Base-by-base conservation (phyloP, 2,113 vertebrate species). In the Aythya baeri region DNA sequence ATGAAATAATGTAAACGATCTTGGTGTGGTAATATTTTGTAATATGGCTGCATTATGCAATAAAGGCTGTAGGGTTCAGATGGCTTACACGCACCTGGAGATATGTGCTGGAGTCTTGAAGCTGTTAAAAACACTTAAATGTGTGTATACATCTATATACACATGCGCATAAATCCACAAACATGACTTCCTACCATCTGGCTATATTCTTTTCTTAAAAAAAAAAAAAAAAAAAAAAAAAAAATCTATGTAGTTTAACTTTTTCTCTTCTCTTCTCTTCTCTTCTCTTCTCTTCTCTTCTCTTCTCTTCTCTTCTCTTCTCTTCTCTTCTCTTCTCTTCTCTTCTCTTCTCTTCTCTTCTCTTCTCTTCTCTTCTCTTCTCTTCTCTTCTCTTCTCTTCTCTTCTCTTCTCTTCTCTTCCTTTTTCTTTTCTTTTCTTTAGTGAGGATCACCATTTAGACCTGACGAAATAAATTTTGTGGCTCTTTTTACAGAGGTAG, bases 1-100 rank as follows among this genome's bases (percentile, higher is more conserved):
- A 96, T 97, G 96, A 97, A 97, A 97, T 96, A 93, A 91, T 92
- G 86, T 83, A 97, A 95, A 91, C 1, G 3, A 80, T 62, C 71
- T 83, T 86, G 46, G 73, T 95, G 94, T 77, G 72, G 94, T 85
- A 96, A 92, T 71, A 88, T 87, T 97, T 94, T 91, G 84, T 90
- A 96, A 97, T 52, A 94, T 1, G 7, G 43, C 62, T 70, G 44
- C 38, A 66, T 97, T 96, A 93, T 84, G 92, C 94, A 97, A 96
- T 89, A 89, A 84, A 66, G 22, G 31, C 67, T 92, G 77, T 21
- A 59, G 50, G 58, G 92, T 76, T 97, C 65, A 82, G 67, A 86
- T 43, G 31, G 84, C 79, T 88, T 91, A 88, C 32, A 29, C 43
- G 44, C 68, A 96, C 67, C 73, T 94, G 86, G 84, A 94, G 72